Evolutionary conservation across 2,797 vertebrate genomes (phyloP), one percentile per base, ranked within the genome.

Genomic region (Scleropages formosus): DNA sequence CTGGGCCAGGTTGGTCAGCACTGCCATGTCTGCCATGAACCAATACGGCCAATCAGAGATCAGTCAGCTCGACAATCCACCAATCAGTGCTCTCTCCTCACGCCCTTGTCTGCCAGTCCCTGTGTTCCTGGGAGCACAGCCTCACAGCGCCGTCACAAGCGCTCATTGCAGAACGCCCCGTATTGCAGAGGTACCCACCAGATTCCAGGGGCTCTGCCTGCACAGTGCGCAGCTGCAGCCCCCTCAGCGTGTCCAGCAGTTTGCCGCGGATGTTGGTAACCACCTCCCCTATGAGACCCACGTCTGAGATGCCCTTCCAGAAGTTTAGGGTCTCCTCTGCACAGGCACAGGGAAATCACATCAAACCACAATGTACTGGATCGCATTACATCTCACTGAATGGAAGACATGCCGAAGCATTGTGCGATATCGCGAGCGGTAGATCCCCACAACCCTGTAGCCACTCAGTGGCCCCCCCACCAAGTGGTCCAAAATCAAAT

Each of bases 241-340:
- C 94, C 76, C 88, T 89, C 11, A 97, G 87, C 73, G 94, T 88
- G 69, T 94, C 90, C 83, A 94, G 89, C 81, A 98, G 88, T 86
- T 99, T 94, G 1, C 94, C 95, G 79, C 94, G 95, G 84, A 99
- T 96, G 84, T 98, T 98, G 85, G 93, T 95, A 78, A 99, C 95
- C 24, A 98, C 95, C 74, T 95, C 94, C 68, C 97, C 94, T 94
- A 97, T 95, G 84, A 98, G 88, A 22, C 98, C 98, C 79, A 99
- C 92, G 16, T 96, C 94, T 66, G 96, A 95, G 47, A 99, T 99
- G 80, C 98, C 98, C 83, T 96, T 98, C 98, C 96, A 99, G 86
- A 99, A 98, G 86, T 93, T 96, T 84, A 99, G 83, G 0, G 96
- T 98, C 82, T 99, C 98, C 89, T 95, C 96, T 98, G 83, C 18